Evolutionary conservation across 2,888 invertebrate species (phyloP), one percentile per base, ranked within the genome.

Genomic region (Dasysyrphus albostriatus): DNA sequence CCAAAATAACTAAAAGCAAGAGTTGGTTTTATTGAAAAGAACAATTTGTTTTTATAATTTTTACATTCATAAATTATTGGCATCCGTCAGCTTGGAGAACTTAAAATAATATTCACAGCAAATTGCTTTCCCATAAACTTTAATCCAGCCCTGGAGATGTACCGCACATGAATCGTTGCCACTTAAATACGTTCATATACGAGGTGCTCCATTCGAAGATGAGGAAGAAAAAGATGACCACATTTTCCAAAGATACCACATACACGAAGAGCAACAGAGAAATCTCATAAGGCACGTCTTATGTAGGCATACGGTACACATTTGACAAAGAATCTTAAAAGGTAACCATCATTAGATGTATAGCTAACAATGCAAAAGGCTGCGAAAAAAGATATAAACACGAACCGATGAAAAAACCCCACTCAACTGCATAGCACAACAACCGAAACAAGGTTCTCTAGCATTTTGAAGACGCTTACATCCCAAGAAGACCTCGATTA

Each of bases 401-500:
- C 44, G 44, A 63, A 29, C 42, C 14, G 29, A 47, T 63, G 14
- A 61, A 29, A 63, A 44, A 44, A 79, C 89, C 88, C 88, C 90
- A 88, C 88, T 89, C 88, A 74, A 1, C 29, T 54, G 76, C 83
- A 49, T 79, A 44, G 24, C 24, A 3, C 24, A 24, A 3, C 24
- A 24, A 61, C 42, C 19, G 32, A 42, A 81, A 79, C 77, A 77
- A 63, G 65, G 73, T 80, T 83, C 78, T 88, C 56, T 67, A 61
- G 69, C 69, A 77, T 61, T 88, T 87, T 39, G 19, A 80, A 80
- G 83, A 81, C 59, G 67, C 88, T 83, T 80, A 83, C 83, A 82
- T 80, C 70, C 77, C 83, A 88, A 84, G 88, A 88, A 84, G 88
- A 83, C 84, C 79, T 85, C 82, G 88, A 88, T 87, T 79, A 73